These are phyloP conservation scores for Hydractinia echinata DNA, from an alignment of 30 jellyfish, hydroid and myxozoan genomes.

Conservation along the genomic window DNA sequence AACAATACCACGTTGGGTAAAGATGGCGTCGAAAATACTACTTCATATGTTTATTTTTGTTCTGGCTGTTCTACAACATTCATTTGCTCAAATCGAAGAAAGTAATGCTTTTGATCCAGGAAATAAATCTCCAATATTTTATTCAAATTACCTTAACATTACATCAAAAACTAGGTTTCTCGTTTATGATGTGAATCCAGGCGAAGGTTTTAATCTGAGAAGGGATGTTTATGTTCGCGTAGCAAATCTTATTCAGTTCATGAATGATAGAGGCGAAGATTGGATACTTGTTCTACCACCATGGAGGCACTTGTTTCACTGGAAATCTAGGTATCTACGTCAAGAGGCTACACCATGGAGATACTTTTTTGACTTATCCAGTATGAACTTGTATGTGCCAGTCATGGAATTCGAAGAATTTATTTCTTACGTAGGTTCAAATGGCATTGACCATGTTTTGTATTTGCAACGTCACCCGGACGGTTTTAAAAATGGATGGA, in stretches of 20 bases:
- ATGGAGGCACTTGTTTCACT: conserved; percentile 89
- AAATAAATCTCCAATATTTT: conserved; percentile 4
- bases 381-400: conserved; percentile 68
- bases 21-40: too few species aligned
- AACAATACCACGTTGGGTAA: too few species aligned
- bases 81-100: too few species aligned
- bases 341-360: conserved; percentile 88
- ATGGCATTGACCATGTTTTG: conserved; percentile 65
- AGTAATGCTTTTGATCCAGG: neutral
- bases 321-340: conserved; percentile 50
- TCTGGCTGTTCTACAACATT: too few species aligned
- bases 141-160: neutral
- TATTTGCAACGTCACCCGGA: conserved; percentile 92
- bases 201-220: conserved; percentile 91
- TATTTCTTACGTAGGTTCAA: conserved; percentile 40
- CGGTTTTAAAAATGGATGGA: conserved; percentile 82
- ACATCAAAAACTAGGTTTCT: conserved; percentile 51
- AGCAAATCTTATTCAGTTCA: conserved; percentile 72
- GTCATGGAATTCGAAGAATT: conserved; percentile 75
- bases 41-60: too few species aligned
- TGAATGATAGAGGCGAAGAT: conserved; percentile 59
- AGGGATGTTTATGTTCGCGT: conserved; percentile 85
- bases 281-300: conserved; percentile 92
- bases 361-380: conserved; percentile 59
- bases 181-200: conserved; percentile 87